Evolutionary conservation across 2,797 vertebrate species (phyloP).

Genomic region (Nyctibius grandis): DNA sequence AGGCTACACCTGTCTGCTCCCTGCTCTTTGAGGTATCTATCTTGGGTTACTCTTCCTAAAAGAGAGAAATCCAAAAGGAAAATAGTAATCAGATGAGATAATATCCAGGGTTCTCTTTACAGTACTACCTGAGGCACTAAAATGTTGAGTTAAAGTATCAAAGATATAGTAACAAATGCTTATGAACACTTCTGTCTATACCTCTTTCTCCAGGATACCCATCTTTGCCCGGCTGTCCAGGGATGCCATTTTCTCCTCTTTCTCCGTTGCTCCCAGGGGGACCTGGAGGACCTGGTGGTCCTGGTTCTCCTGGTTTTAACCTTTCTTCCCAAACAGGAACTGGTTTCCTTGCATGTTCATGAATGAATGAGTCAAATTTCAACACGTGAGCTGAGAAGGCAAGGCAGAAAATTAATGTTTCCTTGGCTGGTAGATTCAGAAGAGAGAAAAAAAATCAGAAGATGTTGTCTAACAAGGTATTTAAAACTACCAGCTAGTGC

Average conservation of each 20-base stretch:
- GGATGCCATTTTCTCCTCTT: constrained; percentile 30
- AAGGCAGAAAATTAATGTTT: not conserved
- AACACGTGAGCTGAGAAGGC: constrained; percentile 66
- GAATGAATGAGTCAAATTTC: constrained; percentile 69
- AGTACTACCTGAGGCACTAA: not conserved
- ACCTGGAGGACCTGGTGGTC: constrained; percentile 46
- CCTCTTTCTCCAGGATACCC: constrained; percentile 71
- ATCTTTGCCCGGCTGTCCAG: constrained; percentile 56
- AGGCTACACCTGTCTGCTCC: not conserved
- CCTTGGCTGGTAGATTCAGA: not conserved
- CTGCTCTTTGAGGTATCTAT: not conserved
- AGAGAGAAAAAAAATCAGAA: not conserved
- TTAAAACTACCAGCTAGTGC: no score
- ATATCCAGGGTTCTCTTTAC: not conserved
- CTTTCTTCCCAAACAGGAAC: constrained; percentile 68
- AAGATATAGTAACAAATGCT: not conserved
- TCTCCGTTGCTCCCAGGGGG: constrained; percentile 43
- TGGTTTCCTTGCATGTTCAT: constrained; percentile 63
- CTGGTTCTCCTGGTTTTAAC: constrained; percentile 57
- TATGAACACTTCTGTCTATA: not conserved
- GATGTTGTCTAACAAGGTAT: no score
- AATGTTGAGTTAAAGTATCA: not conserved
- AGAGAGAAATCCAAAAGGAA: not conserved
- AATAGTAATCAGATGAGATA: not conserved
- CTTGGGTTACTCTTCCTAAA: not conserved